Evolutionary conservation across 2,113 vertebrate genomes (phyloP).

Genomic region (Centropristis striata): DNA sequence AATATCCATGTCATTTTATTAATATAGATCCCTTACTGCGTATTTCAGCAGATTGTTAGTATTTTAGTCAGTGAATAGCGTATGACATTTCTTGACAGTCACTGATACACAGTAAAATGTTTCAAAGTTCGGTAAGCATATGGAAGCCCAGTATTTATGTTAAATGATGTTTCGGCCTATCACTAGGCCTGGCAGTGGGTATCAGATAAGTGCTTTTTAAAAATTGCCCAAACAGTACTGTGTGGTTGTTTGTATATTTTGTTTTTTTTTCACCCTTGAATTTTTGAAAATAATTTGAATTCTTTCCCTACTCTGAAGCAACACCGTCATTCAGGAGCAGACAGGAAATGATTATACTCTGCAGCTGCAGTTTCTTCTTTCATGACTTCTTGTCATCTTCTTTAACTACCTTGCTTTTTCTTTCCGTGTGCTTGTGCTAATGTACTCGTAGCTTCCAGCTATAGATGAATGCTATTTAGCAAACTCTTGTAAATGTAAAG

Average conservation of each 20-base stretch:
- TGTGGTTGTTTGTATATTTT: not conserved
- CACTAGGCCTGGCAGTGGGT: too few species aligned
- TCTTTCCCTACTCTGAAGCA: constrained; percentile 1
- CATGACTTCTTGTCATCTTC: not conserved
- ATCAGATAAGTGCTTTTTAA: not conserved
- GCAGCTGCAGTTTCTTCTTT: not conserved
- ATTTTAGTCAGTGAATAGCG: not conserved
- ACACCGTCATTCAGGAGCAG: not conserved
- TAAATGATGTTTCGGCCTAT: not conserved
- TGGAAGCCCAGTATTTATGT: not conserved
- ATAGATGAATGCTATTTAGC: constrained; percentile 21
- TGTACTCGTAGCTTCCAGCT: constrained; percentile 10
- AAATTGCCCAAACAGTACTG: not conserved
- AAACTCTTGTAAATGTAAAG: constrained; percentile 7
- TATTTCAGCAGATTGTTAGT: not conserved
- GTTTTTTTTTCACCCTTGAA: not conserved
- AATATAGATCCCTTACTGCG: not conserved
- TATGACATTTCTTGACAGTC: not conserved
- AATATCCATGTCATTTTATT: not conserved
- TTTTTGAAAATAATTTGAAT: constrained; percentile 13
- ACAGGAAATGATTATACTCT: constrained; percentile 4
- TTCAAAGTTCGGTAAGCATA: not conserved
- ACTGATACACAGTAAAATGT: not conserved
- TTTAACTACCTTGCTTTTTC: not conserved
- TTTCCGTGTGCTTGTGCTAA: not conserved